A percentile compares a stretch with the other conserved stretches of the same genome.
These are phyloP conservation scores for Cisticola juncidis DNA, from an alignment of 2,113 vertebrate species.

Conservation along the genomic window DNA sequence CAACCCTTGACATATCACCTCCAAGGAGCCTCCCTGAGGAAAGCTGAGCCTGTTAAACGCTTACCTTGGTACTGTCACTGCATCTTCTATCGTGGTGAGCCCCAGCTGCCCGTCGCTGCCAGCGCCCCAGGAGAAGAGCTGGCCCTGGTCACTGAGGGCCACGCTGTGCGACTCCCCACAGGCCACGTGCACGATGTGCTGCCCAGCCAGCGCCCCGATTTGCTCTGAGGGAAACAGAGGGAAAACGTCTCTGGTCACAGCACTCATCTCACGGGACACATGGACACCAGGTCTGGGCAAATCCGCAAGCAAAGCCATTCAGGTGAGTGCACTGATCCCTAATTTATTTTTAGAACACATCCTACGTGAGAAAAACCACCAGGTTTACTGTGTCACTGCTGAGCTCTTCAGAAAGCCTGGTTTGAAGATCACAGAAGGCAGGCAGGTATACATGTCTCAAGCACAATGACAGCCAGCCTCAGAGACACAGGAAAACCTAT, in stretches of 20 bases:
- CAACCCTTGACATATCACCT: background rate
- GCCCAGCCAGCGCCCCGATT: constrained; percentile 86
- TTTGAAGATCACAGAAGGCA: background rate
- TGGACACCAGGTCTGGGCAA: background rate
- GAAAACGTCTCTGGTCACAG: background rate
- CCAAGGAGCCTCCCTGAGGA: background rate
- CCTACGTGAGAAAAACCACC: background rate
- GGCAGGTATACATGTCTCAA: background rate
- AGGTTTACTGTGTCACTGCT: background rate
- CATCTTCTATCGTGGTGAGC: constrained; percentile 82
- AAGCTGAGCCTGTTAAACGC: background rate
- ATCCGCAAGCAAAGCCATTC: background rate
- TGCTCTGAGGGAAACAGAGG: constrained; percentile 76
- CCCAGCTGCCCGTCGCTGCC: constrained; percentile 90
- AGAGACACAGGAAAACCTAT: background rate
- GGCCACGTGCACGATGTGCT: constrained; percentile 87
- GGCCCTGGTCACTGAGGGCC: constrained; percentile 90
- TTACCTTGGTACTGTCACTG: constrained; percentile 89
- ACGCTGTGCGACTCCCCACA: constrained; percentile 88
- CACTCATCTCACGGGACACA: background rate
- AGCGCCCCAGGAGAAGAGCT: constrained; percentile 92
- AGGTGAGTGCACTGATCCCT: background rate
- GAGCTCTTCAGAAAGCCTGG: background rate
- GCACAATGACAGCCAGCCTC: background rate
- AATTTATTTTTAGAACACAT: background rate